A percentile compares a stretch with the other conserved stretches of the same genome.
phyloP scores from a whole-genome alignment of 2,797 vertebrate genomes.

The Rallus crepitans region DNA sequence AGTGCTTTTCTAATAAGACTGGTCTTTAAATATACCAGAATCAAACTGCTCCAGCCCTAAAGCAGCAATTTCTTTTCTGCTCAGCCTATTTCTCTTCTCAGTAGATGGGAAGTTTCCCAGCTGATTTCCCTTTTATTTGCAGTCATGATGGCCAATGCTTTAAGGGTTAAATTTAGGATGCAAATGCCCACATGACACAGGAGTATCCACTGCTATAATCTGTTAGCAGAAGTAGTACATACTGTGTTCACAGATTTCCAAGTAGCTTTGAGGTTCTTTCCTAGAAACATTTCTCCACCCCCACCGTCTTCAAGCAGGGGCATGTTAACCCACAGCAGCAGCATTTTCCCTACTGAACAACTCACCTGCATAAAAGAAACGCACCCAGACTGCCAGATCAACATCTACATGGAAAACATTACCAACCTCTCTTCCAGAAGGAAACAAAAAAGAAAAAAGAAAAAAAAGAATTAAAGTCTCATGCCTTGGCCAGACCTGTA shows the following conservation, averaged over 20 bases:
- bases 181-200: background rate
- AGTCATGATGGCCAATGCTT: background rate
- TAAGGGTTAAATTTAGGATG: background rate
- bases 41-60: conserved; percentile 5
- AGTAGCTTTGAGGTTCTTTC: background rate
- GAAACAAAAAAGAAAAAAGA: no score
- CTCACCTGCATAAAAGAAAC: background rate
- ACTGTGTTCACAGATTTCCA: background rate
- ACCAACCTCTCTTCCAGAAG: background rate
- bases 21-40: background rate
- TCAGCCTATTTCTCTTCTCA: background rate
- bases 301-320: background rate
- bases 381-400: background rate
- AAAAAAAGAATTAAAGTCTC: background rate
- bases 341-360: background rate
- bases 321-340: background rate
- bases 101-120: background rate
- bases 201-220: background rate
- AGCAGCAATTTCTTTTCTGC: background rate
- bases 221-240: background rate
- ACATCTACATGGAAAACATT: background rate
- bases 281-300: background rate
- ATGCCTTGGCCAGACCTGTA: background rate
- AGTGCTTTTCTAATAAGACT: background rate
- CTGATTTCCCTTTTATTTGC: background rate